Base-by-base conservation (phyloP, 2,888 invertebrate genomes). In the Pristionchus maxplancki region DNA sequence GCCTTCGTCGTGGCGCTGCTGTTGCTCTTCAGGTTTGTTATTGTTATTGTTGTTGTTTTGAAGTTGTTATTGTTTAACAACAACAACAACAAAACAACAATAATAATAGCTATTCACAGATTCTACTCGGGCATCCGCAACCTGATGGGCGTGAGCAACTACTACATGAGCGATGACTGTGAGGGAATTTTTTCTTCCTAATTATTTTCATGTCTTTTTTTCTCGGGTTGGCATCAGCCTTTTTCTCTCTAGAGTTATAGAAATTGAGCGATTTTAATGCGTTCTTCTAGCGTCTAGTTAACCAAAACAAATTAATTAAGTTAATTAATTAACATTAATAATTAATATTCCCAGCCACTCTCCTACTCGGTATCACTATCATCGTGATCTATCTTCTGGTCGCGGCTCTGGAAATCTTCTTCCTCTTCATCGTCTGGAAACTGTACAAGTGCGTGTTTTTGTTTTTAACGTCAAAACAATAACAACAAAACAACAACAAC, bases 141-240 rank as follows among this genome's bases (percentile, higher is more conserved):
- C 67, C 90, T 94, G n/a, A 89, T 94, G 31, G 94, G 94, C 28
- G 93, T 93, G 40, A 90, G 90, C 87, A 93, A 93, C 88, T 93
- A 93, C 88, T 90, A 93, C 90, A 94, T 93, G 92, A 93, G 92
- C 67, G 94, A 94, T 90, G 92, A 93, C 83, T 91, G 94, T 94
- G 34, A 89, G 93, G 6, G 6, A 6, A 44, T 9, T 11, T 89
- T 89, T 58, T 15, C 8, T 31, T 71, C 17, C 48, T n/a, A n/a
- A n/a, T n/a, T n/a, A n/a, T n/a, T n/a, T n/a, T n/a, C n/a, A n/a
- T n/a, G n/a, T n/a, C 24, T 31, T 28, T 24, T 86, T 89, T 34
- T 53, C 20, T 11, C 28, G 13, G 1, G 24, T 53, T 28, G 28
- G 28, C 24, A 88, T 24, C 13, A 15, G 6, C 8, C 9, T 88